Conservation (phyloP, 2,113 vertebrate species). For the Gobiocypris rarus region DNA sequence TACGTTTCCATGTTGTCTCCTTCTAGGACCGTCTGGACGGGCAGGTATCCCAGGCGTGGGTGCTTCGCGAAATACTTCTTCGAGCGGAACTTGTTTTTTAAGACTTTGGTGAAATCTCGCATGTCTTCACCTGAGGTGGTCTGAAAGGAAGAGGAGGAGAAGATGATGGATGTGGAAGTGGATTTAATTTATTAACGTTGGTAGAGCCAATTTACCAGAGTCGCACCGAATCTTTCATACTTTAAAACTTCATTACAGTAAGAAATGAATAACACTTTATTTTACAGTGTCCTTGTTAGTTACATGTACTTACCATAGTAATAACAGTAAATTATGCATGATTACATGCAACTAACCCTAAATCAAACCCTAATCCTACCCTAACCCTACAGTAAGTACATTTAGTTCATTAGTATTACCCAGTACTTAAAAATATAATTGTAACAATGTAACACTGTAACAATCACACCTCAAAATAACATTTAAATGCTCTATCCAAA, state of each 20-base stretch:
- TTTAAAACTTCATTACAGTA: neutral
- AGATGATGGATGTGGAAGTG: neutral
- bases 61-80: constrained; percentile 99
- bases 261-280: neutral
- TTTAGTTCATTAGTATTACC: too few relatives aligned
- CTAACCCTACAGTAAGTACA: too few relatives aligned
- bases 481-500: too few relatives aligned
- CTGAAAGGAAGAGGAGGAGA: constrained; percentile 66
- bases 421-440: too few relatives aligned
- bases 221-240: neutral
- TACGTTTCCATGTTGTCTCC: constrained; percentile 97
- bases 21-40: constrained; percentile 97
- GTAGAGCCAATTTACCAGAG: neutral
- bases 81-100: constrained; percentile 98
- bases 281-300: too few relatives aligned
- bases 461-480: too few relatives aligned
- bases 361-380: too few relatives aligned
- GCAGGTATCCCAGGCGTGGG: constrained; percentile 93
- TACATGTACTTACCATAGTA: too few relatives aligned
- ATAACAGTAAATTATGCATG: too few relatives aligned
- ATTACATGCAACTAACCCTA: too few relatives aligned
- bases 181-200: neutral
- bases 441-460: too few relatives aligned
- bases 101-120: constrained; percentile 96
- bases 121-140: constrained; percentile 98